Evolutionary conservation across 2,797 vertebrate genomes (phyloP).

Genomic region (Pipistrellus nathusii): DNA sequence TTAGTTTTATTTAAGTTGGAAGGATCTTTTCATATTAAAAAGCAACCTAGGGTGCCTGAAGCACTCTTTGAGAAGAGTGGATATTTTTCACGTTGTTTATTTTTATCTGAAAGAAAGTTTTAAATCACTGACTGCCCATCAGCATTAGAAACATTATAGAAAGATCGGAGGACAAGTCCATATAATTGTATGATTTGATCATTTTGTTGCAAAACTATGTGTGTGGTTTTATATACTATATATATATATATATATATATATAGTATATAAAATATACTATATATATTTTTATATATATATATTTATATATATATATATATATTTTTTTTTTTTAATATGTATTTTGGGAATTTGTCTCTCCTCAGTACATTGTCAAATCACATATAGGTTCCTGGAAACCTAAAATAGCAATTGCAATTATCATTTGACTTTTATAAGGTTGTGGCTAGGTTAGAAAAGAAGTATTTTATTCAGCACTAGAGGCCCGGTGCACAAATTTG

Average conservation of each 20-base stretch:
- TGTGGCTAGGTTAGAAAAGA: constrained; percentile 77
- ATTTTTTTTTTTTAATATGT: neutral
- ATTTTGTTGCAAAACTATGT: neutral
- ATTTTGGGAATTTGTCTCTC: neutral
- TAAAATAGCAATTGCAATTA: constrained; percentile 72
- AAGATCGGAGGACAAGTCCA: neutral
- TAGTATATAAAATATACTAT: too few species aligned
- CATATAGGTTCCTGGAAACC: neutral
- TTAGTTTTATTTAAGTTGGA: constrained; percentile 11
- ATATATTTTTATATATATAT: too few species aligned
- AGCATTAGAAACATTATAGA: neutral
- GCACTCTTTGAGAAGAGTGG: neutral
- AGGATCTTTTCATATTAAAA: constrained; percentile 13
- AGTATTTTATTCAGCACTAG: constrained; percentile 70
- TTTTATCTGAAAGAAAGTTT: constrained; percentile 25
- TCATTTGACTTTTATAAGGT: constrained; percentile 78
- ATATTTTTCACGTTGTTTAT: neutral
- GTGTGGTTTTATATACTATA: constrained; percentile 18
- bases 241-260: too few species aligned
- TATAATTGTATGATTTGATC: neutral
- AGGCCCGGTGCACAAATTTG: too few species aligned
- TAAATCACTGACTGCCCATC: neutral
- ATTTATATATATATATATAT: neutral
- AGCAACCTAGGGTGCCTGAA: neutral
- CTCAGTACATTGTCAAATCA: neutral